Base-by-base conservation (phyloP, 30 jellyfish, hydroid and myxozoan species). In the Hydra vulgaris region DNA sequence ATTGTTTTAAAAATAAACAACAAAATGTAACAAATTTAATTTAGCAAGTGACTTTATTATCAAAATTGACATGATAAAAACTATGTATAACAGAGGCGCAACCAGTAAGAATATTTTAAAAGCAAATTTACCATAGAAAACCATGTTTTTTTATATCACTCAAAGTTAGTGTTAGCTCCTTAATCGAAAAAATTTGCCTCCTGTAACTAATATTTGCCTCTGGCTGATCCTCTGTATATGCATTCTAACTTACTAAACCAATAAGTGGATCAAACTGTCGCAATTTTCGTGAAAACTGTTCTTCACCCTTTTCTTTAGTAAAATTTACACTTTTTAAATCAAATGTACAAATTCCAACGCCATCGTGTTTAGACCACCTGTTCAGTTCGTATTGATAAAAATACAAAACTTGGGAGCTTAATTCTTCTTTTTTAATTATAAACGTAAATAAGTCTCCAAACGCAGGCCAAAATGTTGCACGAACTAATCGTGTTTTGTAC, bases 351-450 rank as follows among this genome's bases (percentile, higher is more conserved):
- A 85, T 95, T 19, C 97, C 97, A 18, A 90, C 86, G 40, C 97
- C 97, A 53, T 90, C 97, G 19, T 90, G 97, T 75, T 90, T 90
- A 23, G 97, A 84, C 97, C 97, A 90, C 73, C 97, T 70, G 73
- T 90, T 90, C 95, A 90, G 73, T 80, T 90, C 97, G 27, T 82
- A 90, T 75, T 85, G 67, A 79, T 90, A 90, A 27, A 90, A 82
- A 53, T 74, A 79, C 73, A 90, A 61, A 16, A 73, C 82, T 75
- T 90, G 95, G 21, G 70, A 79, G 5, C 73, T 84, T 19, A 90
- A 27, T 0, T 56, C 95, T 1, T 85, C 91, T 70, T 85, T 77
- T 15, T 56, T 69, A 40, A 90, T 82, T 20, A 22, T 52, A 54
- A 90, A 79, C 20, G 84, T 77, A 25, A 90, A 77, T 16, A 87